Conservation (phyloP, 2,113 vertebrate genomes). For the Dicaeum eximium region DNA sequence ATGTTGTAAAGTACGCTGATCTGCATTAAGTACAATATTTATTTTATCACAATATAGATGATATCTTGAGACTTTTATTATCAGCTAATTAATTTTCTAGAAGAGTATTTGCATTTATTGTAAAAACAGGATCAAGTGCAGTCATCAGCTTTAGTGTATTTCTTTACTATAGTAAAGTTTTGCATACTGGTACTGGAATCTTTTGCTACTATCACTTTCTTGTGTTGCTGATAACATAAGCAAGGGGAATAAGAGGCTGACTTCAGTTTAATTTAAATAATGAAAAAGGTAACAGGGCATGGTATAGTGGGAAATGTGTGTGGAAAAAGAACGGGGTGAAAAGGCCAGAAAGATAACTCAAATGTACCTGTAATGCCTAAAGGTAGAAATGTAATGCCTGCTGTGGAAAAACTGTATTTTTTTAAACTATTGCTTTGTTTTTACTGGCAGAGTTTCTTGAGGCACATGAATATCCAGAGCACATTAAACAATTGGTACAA, state of each 20-base stretch:
- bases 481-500: conserved; percentile 90
- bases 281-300: not conserved
- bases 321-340: not conserved
- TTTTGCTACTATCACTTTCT: not conserved
- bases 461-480: conserved; percentile 89
- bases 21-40: not conserved
- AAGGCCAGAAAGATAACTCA: not conserved
- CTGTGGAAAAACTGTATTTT: not conserved
- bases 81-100: not conserved
- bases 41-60: not conserved
- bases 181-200: not conserved
- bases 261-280: not conserved
- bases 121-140: not conserved
- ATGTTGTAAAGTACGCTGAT: not conserved
- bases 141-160: not conserved
- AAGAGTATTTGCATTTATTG: not conserved
- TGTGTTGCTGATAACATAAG: not conserved
- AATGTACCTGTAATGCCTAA: not conserved
- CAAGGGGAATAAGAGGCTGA: not conserved
- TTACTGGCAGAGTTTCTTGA: conserved; percentile 85
- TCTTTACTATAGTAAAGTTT: not conserved
- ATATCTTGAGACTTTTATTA: not conserved
- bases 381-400: not conserved
- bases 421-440: not conserved
- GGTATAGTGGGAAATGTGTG: not conserved